A percentile compares a stretch with the other conserved stretches of the same genome.
Evolutionary conservation across 2,113 vertebrate genomes (phyloP).

Genomic region (Clarias macrocephalus): DNA sequence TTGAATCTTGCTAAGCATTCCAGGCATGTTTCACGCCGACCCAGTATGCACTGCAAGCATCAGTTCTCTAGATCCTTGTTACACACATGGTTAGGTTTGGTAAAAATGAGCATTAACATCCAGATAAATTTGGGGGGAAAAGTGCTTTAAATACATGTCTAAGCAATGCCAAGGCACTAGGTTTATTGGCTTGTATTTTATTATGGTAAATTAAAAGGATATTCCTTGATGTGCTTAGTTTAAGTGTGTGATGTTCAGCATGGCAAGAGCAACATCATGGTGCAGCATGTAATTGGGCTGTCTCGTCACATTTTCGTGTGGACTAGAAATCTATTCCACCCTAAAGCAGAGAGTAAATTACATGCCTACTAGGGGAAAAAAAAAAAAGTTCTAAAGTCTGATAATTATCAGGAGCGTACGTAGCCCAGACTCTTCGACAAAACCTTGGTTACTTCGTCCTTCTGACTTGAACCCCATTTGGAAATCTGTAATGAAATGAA

Average conservation of each 20-base stretch:
- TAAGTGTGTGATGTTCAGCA: not conserved
- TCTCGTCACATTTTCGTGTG: not conserved
- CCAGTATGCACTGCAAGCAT: not conserved
- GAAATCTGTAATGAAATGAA: not conserved
- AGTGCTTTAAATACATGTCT: not conserved
- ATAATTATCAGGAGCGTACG: not conserved
- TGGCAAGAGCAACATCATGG: not conserved
- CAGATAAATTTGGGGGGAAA: not conserved
- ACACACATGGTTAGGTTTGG: not conserved
- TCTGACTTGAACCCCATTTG: not conserved
- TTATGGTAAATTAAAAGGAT: not conserved
- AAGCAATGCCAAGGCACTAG: not conserved
- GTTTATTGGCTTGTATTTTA: not conserved
- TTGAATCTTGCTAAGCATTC: too few relatives aligned
- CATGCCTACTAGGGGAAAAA: not conserved
- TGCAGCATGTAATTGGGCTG: not conserved
- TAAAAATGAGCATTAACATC: not conserved
- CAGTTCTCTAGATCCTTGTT: not conserved
- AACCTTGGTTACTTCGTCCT: not conserved
- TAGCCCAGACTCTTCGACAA: not conserved
- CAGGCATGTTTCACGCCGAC: too few relatives aligned
- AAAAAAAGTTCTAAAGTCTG: not conserved
- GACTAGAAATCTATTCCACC: not conserved
- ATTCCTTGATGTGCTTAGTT: not conserved
- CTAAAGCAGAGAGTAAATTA: constrained; percentile 15